These are phyloP conservation scores for Parus major DNA, from an alignment of 2,113 vertebrate species.

Conservation along the genomic window DNA sequence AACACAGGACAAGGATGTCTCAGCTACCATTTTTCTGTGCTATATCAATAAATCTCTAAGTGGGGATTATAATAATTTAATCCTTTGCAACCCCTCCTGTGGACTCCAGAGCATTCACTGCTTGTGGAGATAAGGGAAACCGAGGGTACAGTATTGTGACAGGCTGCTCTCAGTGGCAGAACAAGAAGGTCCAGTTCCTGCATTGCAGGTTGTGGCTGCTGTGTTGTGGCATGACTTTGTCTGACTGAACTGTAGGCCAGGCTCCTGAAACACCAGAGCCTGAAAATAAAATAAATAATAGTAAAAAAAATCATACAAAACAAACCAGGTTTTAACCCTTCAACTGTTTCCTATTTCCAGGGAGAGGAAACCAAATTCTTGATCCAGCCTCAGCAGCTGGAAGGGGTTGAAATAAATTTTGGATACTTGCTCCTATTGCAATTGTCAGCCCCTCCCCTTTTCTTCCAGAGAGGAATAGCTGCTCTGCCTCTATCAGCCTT, in stretches of 20 bases:
- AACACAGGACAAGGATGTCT: not conserved
- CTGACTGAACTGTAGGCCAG: not conserved
- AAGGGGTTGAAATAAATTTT: not conserved
- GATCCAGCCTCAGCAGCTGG: not conserved
- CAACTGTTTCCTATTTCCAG: not conserved
- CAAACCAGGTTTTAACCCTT: not conserved
- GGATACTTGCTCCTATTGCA: not conserved
- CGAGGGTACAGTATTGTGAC: not conserved
- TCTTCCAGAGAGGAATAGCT: not conserved
- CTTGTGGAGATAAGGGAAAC: not conserved
- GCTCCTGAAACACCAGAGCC: not conserved
- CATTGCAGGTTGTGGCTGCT: not conserved
- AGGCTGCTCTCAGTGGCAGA: not conserved
- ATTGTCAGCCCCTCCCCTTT: not conserved
- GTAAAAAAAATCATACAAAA: not conserved
- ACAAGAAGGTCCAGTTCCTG: not conserved
- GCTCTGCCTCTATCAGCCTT: not conserved
- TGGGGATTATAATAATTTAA: not conserved
- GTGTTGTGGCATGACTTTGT: not conserved
- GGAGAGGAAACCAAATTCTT: not conserved
- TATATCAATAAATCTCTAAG: not conserved
- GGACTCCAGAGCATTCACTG: not conserved
- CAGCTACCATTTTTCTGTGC: not conserved
- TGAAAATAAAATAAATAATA: not conserved
- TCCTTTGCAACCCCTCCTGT: not conserved